Conservation (phyloP, 1,140 invertebrate species). For the Panonychus citri region DNA sequence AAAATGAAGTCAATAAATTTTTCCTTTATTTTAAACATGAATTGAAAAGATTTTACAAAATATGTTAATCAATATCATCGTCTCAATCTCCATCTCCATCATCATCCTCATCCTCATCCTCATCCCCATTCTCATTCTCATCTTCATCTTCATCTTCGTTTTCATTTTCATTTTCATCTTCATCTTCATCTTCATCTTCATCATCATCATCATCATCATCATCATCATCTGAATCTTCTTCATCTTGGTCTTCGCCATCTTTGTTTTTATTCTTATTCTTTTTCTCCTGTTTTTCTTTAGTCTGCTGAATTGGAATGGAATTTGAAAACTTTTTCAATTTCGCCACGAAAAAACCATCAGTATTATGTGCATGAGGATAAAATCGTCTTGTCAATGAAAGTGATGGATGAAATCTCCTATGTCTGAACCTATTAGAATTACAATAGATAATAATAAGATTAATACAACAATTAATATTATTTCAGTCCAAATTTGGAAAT, state of each 20-base stretch:
- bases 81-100: background rate
- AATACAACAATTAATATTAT: background rate
- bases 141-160: background rate
- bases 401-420: slow-evolving; percentile 56
- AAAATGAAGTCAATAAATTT: background rate
- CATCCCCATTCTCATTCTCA: background rate
- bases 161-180: slow-evolving; percentile 1
- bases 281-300: background rate
- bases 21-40: background rate
- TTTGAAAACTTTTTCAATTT: slow-evolving; percentile 93
- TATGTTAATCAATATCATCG: background rate
- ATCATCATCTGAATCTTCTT: background rate
- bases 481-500: background rate
- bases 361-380: slow-evolving; percentile 94
- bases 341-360: slow-evolving; percentile 98
- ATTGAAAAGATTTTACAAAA: background rate
- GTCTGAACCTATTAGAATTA: slow-evolving; percentile 38
- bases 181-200: background rate
- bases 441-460: background rate
- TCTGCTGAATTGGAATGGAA: slow-evolving; percentile 34
- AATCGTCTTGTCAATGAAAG: slow-evolving; percentile 69
- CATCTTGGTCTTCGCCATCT: background rate
- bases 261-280: background rate
- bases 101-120: background rate
- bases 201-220: background rate